A percentile compares a stretch with the other conserved stretches of the same genome.
phyloP scores from a whole-genome alignment of 2,888 invertebrate species.

The Drosophila eohydei region DNA sequence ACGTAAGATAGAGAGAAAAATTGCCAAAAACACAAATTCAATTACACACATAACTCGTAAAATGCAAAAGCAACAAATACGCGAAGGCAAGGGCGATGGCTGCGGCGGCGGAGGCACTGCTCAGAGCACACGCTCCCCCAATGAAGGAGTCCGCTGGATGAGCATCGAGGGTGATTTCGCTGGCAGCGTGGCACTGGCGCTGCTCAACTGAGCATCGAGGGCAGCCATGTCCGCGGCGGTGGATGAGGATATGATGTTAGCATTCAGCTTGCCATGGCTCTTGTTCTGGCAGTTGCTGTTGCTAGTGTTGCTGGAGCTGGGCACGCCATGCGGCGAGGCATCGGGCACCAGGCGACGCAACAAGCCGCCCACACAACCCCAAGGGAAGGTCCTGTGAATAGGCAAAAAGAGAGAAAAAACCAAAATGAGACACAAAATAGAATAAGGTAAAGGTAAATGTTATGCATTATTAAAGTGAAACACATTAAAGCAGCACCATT shows the following conservation, averaged over 20 bases:
- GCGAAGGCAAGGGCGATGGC: slow-evolving; percentile 3
- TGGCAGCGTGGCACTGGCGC: slow-evolving; percentile 70
- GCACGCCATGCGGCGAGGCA: slow-evolving; percentile 87
- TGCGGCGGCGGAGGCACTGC: slow-evolving; percentile 6
- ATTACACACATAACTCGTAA: slow-evolving; percentile 72
- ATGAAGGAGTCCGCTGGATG: slow-evolving; percentile 83
- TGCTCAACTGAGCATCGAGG: slow-evolving; percentile 67
- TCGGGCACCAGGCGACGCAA: slow-evolving; percentile 89
- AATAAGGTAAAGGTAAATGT: slow-evolving; percentile 50
- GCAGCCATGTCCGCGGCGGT: slow-evolving; percentile 59
- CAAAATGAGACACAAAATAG: slow-evolving; percentile 13
- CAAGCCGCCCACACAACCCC: slow-evolving; percentile 89
- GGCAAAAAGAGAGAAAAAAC: slow-evolving; percentile 6
- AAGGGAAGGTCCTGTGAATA: slow-evolving; percentile 89
- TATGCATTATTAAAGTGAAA: slow-evolving; percentile 77
- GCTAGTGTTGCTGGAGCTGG: slow-evolving; percentile 27
- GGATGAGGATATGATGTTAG: slow-evolving; percentile 35
- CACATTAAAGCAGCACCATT: slow-evolving; percentile 74
- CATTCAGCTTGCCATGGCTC: slow-evolving; percentile 36
- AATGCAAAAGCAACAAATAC: slow-evolving; percentile 52
- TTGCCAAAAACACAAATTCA: slow-evolving; percentile 75
- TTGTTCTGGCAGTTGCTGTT: slow-evolving; percentile 1
- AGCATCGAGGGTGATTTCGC: slow-evolving; percentile 83
- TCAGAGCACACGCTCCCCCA: slow-evolving; percentile 85
- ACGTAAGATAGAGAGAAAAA: slow-evolving; percentile 18